phyloP scores from a whole-genome alignment of 2,113 vertebrate genomes.

The Abramis brama region DNA sequence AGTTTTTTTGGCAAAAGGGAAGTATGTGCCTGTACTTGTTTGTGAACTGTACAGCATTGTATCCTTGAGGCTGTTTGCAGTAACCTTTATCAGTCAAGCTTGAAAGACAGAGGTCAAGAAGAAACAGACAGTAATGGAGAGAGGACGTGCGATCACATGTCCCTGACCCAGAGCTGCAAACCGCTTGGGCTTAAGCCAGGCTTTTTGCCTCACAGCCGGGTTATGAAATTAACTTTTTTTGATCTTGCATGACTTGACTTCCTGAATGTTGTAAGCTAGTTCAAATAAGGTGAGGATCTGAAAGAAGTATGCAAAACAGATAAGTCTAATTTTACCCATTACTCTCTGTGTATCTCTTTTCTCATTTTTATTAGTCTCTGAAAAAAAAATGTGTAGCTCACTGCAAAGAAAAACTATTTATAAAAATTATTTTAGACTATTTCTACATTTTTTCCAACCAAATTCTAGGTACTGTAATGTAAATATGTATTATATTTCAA shows the following conservation, averaged over 20 bases:
- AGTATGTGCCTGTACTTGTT: conserved; percentile 4
- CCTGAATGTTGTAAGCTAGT: background rate
- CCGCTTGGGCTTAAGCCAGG: conserved; percentile 12
- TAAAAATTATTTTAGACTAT: too few species aligned
- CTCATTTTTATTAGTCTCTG: background rate
- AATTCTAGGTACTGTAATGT: too few species aligned
- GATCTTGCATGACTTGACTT: background rate
- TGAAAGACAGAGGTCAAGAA: conserved; percentile 27
- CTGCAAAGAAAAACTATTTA: too few species aligned
- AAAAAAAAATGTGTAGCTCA: background rate
- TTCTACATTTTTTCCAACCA: too few species aligned
- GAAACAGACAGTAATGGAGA: background rate
- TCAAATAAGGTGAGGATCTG: background rate
- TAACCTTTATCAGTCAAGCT: conserved; percentile 18
- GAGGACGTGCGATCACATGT: background rate
- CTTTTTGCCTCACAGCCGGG: background rate
- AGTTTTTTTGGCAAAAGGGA: background rate
- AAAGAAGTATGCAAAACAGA: background rate
- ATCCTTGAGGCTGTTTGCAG: background rate
- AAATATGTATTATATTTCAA: too few species aligned
- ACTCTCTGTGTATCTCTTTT: too few species aligned
- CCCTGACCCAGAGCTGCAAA: background rate
- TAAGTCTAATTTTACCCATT: background rate
- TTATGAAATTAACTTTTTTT: conserved; percentile 8
- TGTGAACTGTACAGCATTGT: background rate